Percentiles rank a stretch among this genome's conserved stretches.
phyloP scores from a whole-genome alignment of 2,797 vertebrate species.

The Dromococcyx pavoninus region DNA sequence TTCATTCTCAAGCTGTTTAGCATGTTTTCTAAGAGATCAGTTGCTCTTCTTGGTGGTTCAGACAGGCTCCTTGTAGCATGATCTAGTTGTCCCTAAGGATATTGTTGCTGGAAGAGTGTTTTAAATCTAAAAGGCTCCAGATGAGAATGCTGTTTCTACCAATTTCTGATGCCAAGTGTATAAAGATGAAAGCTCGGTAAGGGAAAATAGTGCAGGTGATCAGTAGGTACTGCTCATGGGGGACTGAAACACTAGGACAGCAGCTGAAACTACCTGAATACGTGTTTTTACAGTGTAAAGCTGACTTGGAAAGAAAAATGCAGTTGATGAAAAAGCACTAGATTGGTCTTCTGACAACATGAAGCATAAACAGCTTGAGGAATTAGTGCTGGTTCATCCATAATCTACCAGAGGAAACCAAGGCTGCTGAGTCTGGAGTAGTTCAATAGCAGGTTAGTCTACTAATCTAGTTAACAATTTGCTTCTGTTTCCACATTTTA shows the following conservation, averaged over 20 bases:
- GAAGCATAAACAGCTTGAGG: not conserved
- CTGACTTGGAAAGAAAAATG: not conserved
- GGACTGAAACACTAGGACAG: not conserved
- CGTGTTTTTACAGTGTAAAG: not conserved
- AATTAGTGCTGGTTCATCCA: constrained; percentile 3
- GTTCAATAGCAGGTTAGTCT: not conserved
- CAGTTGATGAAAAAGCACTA: not conserved
- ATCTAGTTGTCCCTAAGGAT: not conserved
- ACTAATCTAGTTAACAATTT: not conserved
- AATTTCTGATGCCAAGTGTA: not conserved
- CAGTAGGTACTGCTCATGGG: not conserved
- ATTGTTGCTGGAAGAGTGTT: not conserved
- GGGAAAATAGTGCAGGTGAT: not conserved
- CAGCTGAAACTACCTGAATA: not conserved
- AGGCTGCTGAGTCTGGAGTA: not conserved
- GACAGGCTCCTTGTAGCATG: not conserved
- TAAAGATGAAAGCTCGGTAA: not conserved
- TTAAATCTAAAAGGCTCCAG: not conserved
- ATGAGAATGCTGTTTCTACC: not conserved
- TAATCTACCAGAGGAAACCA: not conserved
- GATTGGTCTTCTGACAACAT: not conserved
- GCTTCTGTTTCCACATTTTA: not conserved
- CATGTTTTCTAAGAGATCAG: not conserved
- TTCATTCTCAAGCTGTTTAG: not conserved
- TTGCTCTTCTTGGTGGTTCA: not conserved